phyloP scores from a whole-genome alignment of 2,113 vertebrate genomes.

The Odocoileus hemionus region DNA sequence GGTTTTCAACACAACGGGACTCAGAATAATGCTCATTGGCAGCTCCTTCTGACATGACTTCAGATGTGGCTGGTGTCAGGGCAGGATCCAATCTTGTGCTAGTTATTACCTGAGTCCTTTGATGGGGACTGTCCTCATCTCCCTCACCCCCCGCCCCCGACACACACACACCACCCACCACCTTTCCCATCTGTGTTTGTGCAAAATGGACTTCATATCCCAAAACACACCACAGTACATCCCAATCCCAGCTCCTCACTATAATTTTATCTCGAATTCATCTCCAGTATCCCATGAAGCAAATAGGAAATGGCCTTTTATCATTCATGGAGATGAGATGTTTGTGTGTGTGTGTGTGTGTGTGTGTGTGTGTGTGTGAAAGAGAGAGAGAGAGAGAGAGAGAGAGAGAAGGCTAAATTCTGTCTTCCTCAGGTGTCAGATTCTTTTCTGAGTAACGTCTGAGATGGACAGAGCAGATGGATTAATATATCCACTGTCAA shows the following conservation, averaged over 20 bases:
- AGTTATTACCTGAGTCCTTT: background rate
- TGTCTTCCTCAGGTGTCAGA: background rate
- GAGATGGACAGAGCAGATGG: background rate
- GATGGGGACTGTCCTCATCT: background rate
- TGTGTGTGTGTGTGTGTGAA: too few species aligned
- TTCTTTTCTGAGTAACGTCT: background rate
- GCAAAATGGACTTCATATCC: background rate
- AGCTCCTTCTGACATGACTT: background rate
- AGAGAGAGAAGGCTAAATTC: background rate
- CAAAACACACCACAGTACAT: background rate
- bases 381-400: background rate
- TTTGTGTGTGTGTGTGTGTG: background rate
- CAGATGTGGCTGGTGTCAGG: fast-evolving
- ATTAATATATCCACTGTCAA: background rate
- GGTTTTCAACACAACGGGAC: background rate
- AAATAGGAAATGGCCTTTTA: background rate
- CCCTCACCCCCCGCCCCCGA: too few species aligned
- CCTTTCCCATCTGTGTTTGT: background rate
- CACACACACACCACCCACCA: too few species aligned
- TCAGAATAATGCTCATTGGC: background rate
- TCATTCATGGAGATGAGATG: background rate
- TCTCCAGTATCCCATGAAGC: background rate
- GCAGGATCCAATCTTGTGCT: background rate
- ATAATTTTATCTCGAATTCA: background rate
- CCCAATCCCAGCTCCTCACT: background rate